A percentile compares a stretch with the other conserved stretches of the same genome.
These are phyloP conservation scores for Rissa tridactyla DNA, from an alignment of 2,113 vertebrate genomes.

Conservation along the genomic window DNA sequence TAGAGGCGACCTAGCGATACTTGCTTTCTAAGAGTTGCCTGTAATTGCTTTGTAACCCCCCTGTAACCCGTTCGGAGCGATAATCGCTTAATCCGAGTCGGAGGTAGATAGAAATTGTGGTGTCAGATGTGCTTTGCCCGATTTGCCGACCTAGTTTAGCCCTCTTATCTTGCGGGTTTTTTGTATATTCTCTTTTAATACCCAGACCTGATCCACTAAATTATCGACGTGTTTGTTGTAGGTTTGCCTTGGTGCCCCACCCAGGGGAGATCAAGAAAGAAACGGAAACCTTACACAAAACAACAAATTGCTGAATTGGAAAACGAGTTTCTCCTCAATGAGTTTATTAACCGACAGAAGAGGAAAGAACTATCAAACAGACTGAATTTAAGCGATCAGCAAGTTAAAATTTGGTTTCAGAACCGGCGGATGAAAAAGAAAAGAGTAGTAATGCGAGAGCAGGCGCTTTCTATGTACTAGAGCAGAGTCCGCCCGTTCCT, in stretches of 20 bases:
- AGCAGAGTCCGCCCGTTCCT: background rate
- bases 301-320: constrained; percentile 92
- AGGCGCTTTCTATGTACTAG: constrained; percentile 81
- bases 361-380: constrained; percentile 90
- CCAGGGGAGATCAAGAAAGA: constrained; percentile 87
- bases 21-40: background rate
- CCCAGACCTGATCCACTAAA: background rate
- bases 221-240: constrained; percentile 70
- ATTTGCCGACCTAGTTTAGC: background rate
- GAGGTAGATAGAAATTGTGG: background rate
- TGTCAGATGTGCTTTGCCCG: background rate
- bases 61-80: background rate
- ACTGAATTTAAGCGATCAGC: constrained; percentile 93
- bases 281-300: constrained; percentile 94
- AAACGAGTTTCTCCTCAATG: constrained; percentile 90
- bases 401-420: constrained; percentile 99
- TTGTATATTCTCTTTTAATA: background rate
- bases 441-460: constrained; percentile 87
- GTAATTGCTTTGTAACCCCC: background rate
- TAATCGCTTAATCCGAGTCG: background rate
- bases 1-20: background rate
- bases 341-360: constrained; percentile 94
- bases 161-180: background rate
- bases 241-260: constrained; percentile 88
- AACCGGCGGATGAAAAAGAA: constrained; percentile 97